These are phyloP conservation scores for Sylvicapra grimmia DNA, from an alignment of 2,113 vertebrate genomes.

Conservation along the genomic window DNA sequence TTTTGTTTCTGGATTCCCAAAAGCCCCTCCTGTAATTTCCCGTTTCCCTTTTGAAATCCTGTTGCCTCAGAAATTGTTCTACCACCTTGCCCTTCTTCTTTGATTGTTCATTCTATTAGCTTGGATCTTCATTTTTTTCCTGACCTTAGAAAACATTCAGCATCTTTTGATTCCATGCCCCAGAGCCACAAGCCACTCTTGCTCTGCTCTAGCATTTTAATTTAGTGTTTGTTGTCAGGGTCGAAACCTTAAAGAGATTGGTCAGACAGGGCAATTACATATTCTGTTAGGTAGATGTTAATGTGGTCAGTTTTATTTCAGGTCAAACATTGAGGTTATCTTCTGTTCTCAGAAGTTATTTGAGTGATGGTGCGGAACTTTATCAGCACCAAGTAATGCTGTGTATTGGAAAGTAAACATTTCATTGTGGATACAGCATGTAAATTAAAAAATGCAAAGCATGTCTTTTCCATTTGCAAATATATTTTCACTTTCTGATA, in stretches of 20 bases:
- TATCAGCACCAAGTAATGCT: background rate
- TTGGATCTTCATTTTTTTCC: background rate
- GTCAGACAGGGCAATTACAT: background rate
- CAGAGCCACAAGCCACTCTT: background rate
- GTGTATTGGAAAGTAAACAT: conserved; percentile 9
- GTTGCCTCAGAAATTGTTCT: background rate
- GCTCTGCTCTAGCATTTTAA: background rate
- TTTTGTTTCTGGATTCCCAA: background rate
- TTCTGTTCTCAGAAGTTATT: background rate
- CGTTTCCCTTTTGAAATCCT: background rate
- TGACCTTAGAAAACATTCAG: background rate
- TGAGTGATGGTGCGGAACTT: conserved; percentile 10
- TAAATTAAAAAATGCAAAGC: conserved; percentile 67
- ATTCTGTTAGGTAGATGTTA: background rate
- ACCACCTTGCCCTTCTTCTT: background rate
- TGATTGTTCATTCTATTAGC: background rate
- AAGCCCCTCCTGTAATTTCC: background rate
- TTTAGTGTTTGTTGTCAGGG: background rate
- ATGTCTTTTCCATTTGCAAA: conserved; percentile 57
- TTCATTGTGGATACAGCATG: background rate
- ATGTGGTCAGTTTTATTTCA: background rate
- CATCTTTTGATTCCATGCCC: background rate
- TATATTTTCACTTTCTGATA: conserved; percentile 55
- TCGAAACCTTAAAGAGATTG: background rate
- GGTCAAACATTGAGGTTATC: background rate